Percentiles rank a stretch among this genome's conserved stretches.
Conservation (phyloP, 1,140 invertebrate species). For the Drosophila kepulauana region DNA sequence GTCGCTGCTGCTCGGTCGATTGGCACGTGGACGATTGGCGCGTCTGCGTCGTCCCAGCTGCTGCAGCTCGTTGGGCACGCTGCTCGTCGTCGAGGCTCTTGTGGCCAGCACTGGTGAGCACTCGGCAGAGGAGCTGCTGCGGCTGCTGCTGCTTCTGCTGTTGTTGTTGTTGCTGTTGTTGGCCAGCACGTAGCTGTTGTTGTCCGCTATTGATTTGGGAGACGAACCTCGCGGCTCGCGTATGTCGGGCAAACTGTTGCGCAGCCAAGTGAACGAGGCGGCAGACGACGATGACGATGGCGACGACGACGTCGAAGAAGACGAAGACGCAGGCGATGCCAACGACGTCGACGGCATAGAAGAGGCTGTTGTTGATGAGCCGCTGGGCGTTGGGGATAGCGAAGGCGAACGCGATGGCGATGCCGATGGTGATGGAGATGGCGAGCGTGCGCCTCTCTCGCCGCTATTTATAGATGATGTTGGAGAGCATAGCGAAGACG, state of each 20-base stretch:
- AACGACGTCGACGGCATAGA: conserved; percentile 60
- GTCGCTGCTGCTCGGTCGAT: conserved; percentile 40
- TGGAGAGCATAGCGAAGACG: conserved; percentile 52
- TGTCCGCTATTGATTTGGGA: conserved; percentile 33
- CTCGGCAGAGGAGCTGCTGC: conserved; percentile 28
- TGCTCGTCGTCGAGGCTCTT: conserved; percentile 35
- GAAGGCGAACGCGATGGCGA: conserved; percentile 55
- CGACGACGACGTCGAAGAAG: conserved; percentile 40
- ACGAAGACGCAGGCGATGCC: conserved; percentile 51
- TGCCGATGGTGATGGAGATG: conserved; percentile 47
- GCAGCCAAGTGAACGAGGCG: conserved; percentile 84
- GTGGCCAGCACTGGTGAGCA: conserved; percentile 22
- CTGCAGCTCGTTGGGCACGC: conserved; percentile 72
- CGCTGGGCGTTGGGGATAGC: conserved; percentile 64
- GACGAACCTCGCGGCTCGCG: conserved; percentile 72
- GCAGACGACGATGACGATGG: conserved; percentile 79
- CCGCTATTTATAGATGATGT: conserved; percentile 66
- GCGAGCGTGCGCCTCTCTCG: conserved; percentile 72
- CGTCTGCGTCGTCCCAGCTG: conserved; percentile 62
- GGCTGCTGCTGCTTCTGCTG: conserved; percentile 11
- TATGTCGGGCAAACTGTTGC: conserved; percentile 83
- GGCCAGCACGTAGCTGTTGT: conserved; percentile 65
- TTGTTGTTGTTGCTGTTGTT: conserved; percentile 35
- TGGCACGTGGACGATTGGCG: conserved; percentile 28
- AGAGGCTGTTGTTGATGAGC: conserved; percentile 73